Base-by-base conservation (phyloP, 2,797 vertebrate genomes). In the Sebastes glaucus region DNA sequence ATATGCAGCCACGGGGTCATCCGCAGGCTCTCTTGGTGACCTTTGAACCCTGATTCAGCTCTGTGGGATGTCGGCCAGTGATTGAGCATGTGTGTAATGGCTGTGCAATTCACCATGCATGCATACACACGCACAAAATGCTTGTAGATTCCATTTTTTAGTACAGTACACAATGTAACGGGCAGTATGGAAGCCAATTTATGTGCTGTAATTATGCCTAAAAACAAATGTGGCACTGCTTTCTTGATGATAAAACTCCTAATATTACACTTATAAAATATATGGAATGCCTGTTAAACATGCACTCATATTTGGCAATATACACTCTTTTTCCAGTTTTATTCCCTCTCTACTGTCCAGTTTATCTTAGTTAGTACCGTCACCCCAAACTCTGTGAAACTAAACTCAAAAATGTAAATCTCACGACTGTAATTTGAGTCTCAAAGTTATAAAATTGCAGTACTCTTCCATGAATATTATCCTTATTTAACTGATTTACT, bases 21-120 rank as follows among this genome's bases (percentile, higher is more conserved):
- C 56, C 32, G 9, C 46, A 30, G 79, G 68, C 75, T 35, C 30
- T 33, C 16, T 61, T 11, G 7, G 3, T 74, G 78, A 92, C 85
- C 88, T 88, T 52, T 86, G 69, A 87, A 60, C 86, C 42, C 59
- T 20, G 6, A 22, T 55, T 82, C 20, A 62, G 70, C 27, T 68
- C 57, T 32, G 46, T 55, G 76, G 69, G 38, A 75, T 14, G 25
- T n/a, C 5, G 2, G 55, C 16, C 38, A 57, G 28, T 66, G 33
- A 49, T 32, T 23, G 20, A 68, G 53, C 30, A 65, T 59, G 55
- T 68, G 65, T 56, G 78, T 6, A 49, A 32, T 22, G 49, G 18
- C 13, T 25, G 9, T 20, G 28, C 25, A 38, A n/a, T 65, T 71
- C 55, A 56, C 30, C 14, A 53, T 16, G 30, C 55, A 49, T 52